A percentile compares a stretch with the other conserved stretches of the same genome.
Conservation (phyloP, 2,113 vertebrate species). For the Daphoenositta chrysoptera region DNA sequence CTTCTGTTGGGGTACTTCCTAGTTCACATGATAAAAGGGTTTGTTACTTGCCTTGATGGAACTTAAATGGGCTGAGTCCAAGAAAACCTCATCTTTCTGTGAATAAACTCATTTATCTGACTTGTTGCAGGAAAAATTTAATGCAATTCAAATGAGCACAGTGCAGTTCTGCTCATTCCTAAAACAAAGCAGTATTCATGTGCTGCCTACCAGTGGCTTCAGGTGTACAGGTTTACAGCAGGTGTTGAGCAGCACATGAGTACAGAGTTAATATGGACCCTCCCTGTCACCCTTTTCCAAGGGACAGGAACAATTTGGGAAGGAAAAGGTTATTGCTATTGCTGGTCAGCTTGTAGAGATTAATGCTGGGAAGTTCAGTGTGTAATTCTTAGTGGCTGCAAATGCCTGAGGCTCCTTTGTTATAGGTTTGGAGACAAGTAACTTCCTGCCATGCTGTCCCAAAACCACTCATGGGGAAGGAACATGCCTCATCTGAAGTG, state of each 20-base stretch:
- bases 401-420: not conserved
- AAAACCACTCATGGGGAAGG: not conserved
- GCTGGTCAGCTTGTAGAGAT: not conserved
- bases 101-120: not conserved
- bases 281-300: not conserved
- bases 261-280: fast-evolving
- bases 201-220: not conserved
- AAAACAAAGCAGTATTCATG: not conserved
- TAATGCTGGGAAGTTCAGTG: not conserved
- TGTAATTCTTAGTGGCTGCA: not conserved
- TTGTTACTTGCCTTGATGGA: not conserved
- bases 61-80: not conserved
- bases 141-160: fast-evolving
- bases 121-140: not conserved
- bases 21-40: fast-evolving
- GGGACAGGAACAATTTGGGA: not conserved
- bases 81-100: not conserved
- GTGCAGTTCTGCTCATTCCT: not conserved
- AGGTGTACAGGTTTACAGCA: not conserved
- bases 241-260: not conserved
- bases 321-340: not conserved
- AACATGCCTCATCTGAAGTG: fast-evolving
- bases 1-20: not conserved
- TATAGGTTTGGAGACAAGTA: not conserved
- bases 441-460: not conserved